Base-by-base conservation (phyloP, 2,113 vertebrate genomes). In the Stigmatopora nigra region DNA sequence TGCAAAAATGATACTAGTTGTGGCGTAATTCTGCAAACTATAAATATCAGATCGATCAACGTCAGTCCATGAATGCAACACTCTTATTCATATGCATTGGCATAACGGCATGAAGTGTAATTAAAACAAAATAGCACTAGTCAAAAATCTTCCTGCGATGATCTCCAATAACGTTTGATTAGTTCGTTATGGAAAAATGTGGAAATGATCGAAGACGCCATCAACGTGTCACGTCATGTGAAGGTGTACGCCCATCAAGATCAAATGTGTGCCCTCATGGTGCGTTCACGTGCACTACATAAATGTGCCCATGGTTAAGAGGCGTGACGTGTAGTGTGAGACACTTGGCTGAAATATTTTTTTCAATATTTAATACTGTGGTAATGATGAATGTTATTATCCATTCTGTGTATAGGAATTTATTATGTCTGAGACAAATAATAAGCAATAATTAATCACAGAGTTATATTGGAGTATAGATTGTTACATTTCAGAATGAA, bases 381-480 rank as follows among this genome's bases (percentile, higher is more conserved):
- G 70, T 77, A 77, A 83, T 69, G 63, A 63, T 73, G 69, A 73
- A 69, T 73, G 82, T 61, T 78, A 84, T 75, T 79, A 84, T 89
- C 82, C 84, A 88, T 84, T 86, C 79, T 73, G 70, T 85, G 81
- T 82, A 77, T 83, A 84, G 85, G 22, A 48, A 63, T 31, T 31
- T 31, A 31, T 31, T 2, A 35, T 12, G 84, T 78, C 79, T 70
- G 83, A 77, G 87, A 85, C 2, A 66, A 58, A 78, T 72, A 67
- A 85, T 71, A 57, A 76, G 69, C 12, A 71, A 53, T 66, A 70
- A 81, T 59, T 80, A 68, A 55, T 71, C 67, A 63, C 68, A 72
- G 67, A 61, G 64, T 70, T 41, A 76, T 78, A 45, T 46, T 35
- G 59, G 63, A 66, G 8, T 2, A 31, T 31, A 10, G 61, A 58